phyloP scores from a whole-genome alignment of 2,797 vertebrate species.

The Phylloscopus collybita region DNA sequence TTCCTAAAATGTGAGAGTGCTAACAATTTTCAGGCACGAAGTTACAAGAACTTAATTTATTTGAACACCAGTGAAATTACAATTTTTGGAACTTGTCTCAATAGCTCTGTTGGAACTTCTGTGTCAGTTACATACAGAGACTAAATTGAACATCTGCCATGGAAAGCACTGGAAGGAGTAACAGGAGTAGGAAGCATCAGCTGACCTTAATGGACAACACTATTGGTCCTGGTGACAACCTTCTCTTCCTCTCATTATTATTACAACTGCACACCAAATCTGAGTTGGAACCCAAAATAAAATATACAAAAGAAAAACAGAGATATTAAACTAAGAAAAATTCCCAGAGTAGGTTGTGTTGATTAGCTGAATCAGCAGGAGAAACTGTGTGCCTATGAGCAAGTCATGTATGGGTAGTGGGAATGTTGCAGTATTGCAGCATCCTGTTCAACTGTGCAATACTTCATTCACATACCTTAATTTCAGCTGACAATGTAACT shows the following conservation, averaged over 20 bases:
- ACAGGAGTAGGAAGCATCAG: not conserved
- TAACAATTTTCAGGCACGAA: not conserved
- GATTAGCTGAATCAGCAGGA: not conserved
- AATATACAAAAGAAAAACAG: not conserved
- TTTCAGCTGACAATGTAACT: not conserved
- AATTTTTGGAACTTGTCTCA: not conserved
- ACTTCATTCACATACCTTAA: not conserved
- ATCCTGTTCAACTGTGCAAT: not conserved
- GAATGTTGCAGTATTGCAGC: not conserved
- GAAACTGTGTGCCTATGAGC: not conserved
- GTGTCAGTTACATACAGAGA: not conserved
- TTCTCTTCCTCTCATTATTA: not conserved
- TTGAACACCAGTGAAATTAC: not conserved
- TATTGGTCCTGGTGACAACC: not conserved
- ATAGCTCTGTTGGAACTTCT: not conserved
- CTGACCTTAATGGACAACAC: not conserved
- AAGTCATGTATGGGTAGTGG: rapidly evolving
- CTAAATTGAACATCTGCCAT: not conserved
- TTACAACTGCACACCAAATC: not conserved
- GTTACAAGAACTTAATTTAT: not conserved
- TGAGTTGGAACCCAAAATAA: not conserved
- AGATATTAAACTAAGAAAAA: not conserved
- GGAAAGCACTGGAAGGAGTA: not conserved
- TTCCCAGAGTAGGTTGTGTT: not conserved
- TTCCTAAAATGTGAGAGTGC: not conserved